These are phyloP conservation scores for Lucilia sericata DNA, from an alignment of 1,140 invertebrate species.

Conservation along the genomic window DNA sequence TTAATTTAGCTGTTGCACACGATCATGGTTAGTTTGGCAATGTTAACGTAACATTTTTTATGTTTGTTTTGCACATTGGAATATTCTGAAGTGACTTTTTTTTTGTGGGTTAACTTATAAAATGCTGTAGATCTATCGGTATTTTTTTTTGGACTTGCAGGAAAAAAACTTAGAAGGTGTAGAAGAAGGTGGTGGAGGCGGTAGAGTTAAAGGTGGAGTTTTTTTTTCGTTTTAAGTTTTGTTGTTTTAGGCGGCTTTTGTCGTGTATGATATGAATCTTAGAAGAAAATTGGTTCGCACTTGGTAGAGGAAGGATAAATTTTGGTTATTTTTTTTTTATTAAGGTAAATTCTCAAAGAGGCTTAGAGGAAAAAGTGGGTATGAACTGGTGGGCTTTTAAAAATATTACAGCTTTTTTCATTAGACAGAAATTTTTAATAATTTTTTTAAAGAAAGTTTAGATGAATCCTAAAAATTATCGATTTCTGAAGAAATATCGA, in stretches of 20 bases:
- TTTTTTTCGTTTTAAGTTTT: neutral
- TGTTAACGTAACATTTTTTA: neutral
- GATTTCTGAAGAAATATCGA: too few species aligned
- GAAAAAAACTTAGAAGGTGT: neutral
- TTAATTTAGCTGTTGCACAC: constrained; percentile 46
- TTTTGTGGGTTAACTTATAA: neutral
- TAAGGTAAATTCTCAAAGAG: constrained; percentile 3
- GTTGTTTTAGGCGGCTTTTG: constrained; percentile 17
- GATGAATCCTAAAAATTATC: too few species aligned
- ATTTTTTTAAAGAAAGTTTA: too few species aligned
- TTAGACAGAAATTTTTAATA: too few species aligned
- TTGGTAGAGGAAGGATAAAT: neutral
- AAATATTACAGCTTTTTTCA: too few species aligned
- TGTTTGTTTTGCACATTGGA: neutral
- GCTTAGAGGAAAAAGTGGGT: neutral
- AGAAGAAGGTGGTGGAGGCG: constrained; percentile 8
- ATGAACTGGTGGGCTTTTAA: too few species aligned
- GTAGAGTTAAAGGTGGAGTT: constrained; percentile 16
- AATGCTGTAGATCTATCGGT: constrained; percentile 40
- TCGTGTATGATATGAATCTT: constrained; percentile 34
- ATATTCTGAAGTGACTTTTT: neutral
- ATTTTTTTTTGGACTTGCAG: neutral
- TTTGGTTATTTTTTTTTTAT: neutral
- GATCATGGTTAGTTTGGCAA: constrained; percentile 25
- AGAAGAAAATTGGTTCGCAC: constrained; percentile 42